Base-by-base conservation (phyloP, 2,113 vertebrate genomes). In the Thryonomys swinderianus region DNA sequence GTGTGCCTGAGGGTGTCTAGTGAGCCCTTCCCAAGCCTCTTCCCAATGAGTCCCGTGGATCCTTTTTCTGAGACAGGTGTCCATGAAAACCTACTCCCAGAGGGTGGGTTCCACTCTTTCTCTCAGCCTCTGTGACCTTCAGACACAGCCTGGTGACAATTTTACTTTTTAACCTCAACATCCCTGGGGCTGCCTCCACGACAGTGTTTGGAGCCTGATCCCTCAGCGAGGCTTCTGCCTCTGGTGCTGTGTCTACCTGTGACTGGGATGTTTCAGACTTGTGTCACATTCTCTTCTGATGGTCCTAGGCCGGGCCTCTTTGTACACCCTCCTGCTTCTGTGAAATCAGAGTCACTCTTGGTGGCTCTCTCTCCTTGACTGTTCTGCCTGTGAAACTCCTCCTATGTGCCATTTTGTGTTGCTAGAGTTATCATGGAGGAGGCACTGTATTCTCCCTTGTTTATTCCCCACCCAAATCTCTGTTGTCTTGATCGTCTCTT, bases 271-370 rank as follows among this genome's bases (percentile, higher is more conserved):
- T 8, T 45, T 45, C 27, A 74, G 30, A 7, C 27, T 23, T 74
- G 1, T 45, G 1, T 62, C 71, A n/a, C 13, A 18, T 2, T 48
- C 0, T 25, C 51, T 78, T 17, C 78, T 30, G 14, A 37, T 27
- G 10, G 17, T 53, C 32, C 57, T 16, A 17, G 42, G 42, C 5
- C 13, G 53, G 71, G 9, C 48, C 45, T 3, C 20, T 8, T 3
- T 34, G 17, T 1, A 0, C 5, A 51, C 1, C 11, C 17, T 55
- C 34, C 25, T 45, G 30, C 3, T 21, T 32, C 59, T 42, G 4
- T 42, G 69, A 67, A 61, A 25, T 11, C 48, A 34, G 30, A 6
- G 3, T 40, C 37, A 3, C 27, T 84, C 21, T 67, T 23, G 30
- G 1, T 55, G 51, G 21, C 45, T 16, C 13, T 85, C 64, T 51